Evolutionary conservation across 1,140 invertebrate genomes (phyloP).

Genomic region (Bombus sylvicola): DNA sequence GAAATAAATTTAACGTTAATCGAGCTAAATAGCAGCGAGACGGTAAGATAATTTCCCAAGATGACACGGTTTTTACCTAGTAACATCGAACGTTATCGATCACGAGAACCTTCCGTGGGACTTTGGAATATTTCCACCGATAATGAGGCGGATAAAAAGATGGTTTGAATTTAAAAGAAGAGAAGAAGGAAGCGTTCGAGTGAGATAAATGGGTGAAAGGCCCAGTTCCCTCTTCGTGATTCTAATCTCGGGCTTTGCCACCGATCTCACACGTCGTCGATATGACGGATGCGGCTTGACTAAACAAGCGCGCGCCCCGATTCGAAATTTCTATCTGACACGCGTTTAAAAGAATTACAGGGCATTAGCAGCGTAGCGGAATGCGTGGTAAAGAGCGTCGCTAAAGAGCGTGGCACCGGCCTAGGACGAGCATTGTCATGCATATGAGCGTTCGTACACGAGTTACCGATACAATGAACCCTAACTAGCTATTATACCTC

Average conservation of each 20-base stretch:
- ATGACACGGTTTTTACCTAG: not conserved
- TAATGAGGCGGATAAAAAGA: not conserved
- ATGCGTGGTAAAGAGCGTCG: conserved; percentile 65
- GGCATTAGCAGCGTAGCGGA: conserved; percentile 48
- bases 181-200: too few relatives aligned
- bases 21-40: not conserved
- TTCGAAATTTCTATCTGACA: conserved; percentile 52
- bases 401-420: conserved; percentile 61
- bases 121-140: not conserved
- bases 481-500: conserved; percentile 79
- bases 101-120: not conserved
- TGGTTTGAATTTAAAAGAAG: not conserved
- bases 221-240: not conserved
- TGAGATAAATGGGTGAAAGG: not conserved
- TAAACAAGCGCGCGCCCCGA: conserved; percentile 49
- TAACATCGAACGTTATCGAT: not conserved
- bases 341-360: conserved; percentile 66
- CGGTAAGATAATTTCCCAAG: not conserved
- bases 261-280: conserved; percentile 29
- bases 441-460: conserved; percentile 68
- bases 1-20: too few relatives aligned
- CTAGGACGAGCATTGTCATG: conserved; percentile 74
- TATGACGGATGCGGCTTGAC: conserved; percentile 68
- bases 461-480: conserved; percentile 76
- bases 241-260: not conserved